phyloP scores from a whole-genome alignment of 2,888 invertebrate genomes.

The Melanophora roralis region DNA sequence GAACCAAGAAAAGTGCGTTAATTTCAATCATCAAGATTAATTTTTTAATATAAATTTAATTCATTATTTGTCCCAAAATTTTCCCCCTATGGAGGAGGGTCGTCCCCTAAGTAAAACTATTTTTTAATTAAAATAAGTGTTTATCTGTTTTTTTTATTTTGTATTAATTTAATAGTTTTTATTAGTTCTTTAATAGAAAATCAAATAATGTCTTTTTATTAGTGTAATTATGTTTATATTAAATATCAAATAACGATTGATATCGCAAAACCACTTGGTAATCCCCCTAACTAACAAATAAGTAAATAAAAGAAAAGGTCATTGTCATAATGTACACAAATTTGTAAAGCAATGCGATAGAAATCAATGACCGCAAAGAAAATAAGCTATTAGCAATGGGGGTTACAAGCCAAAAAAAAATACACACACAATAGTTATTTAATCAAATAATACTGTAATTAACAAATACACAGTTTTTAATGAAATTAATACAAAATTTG shows the following conservation, averaged over 20 bases:
- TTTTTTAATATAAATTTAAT: no score
- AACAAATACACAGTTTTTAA: neutral
- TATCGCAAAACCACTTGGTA: constrained; percentile 14
- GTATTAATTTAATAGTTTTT: constrained; percentile 33
- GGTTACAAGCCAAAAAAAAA: no score
- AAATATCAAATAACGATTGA: constrained; percentile 10
- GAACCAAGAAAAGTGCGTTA: no score
- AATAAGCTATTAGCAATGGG: neutral
- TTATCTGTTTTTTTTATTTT: neutral
- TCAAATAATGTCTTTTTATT: neutral
- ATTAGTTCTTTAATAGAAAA: neutral
- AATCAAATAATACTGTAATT: constrained; percentile 1
- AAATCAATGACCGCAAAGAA: constrained; percentile 40
- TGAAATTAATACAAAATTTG: neutral
- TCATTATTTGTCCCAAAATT: no score
- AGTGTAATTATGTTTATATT: neutral
- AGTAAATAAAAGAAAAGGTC: constrained; percentile 13
- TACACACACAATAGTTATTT: neutral
- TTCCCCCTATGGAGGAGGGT: no score
- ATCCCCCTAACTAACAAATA: neutral
- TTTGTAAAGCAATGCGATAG: constrained; percentile 43
- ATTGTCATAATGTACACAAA: constrained; percentile 58
- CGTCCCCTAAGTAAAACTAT: no score
- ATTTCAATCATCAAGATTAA: no score
- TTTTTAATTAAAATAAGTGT: neutral